phyloP scores from a whole-genome alignment of 2,888 invertebrate genomes.

The Heliconius aoede region DNA sequence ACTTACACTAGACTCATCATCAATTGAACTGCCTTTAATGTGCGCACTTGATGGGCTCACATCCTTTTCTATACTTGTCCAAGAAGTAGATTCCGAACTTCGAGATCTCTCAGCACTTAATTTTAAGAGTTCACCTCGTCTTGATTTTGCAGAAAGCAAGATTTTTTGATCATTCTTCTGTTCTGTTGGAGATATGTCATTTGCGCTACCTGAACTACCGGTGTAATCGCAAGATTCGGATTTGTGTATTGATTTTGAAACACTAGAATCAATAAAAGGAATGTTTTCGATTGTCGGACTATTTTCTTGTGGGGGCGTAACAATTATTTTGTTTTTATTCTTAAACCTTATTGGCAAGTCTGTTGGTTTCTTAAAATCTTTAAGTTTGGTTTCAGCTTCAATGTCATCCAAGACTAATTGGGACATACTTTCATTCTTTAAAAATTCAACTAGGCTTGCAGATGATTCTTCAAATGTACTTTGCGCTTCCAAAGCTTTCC shows the following conservation, averaged over 20 bases:
- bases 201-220: constrained; percentile 75
- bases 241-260: constrained; percentile 69
- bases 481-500: constrained; percentile 77
- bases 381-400: constrained; percentile 68
- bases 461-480: constrained; percentile 85
- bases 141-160: constrained; percentile 77
- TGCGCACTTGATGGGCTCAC: constrained; percentile 84
- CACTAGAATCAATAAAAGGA: constrained; percentile 76
- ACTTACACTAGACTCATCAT: constrained; percentile 89
- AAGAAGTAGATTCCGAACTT: constrained; percentile 91
- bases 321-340: constrained; percentile 84
- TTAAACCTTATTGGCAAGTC: constrained; percentile 77
- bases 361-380: constrained; percentile 61
- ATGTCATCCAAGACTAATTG: constrained; percentile 73
- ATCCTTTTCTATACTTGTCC: constrained; percentile 91
- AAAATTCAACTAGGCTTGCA: constrained; percentile 79
- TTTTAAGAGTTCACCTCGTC: constrained; percentile 84
- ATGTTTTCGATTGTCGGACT: constrained; percentile 84
- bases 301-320: constrained; percentile 85
- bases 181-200: constrained; percentile 72
- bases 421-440: constrained; percentile 75
- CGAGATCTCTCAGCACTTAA: constrained; percentile 89
- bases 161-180: constrained; percentile 66
- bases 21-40: constrained; percentile 86
- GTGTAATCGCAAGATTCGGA: constrained; percentile 76